A percentile compares a stretch with the other conserved stretches of the same genome.
Evolutionary conservation across 2,113 vertebrate species (phyloP).

Genomic region (Myotis davidii): DNA sequence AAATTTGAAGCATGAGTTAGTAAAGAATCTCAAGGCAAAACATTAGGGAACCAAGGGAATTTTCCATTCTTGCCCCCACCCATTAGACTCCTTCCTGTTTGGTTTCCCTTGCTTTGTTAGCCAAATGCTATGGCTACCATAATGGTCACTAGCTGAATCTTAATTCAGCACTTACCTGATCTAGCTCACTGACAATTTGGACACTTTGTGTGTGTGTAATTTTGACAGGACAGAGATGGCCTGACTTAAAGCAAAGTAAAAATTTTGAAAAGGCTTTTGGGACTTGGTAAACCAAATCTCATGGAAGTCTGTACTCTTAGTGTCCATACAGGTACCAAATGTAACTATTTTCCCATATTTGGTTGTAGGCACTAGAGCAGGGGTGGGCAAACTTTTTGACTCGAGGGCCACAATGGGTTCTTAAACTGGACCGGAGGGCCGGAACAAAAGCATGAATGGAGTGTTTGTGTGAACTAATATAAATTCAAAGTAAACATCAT

Average conservation of each 20-base stretch:
- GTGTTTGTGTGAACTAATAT: too few species aligned
- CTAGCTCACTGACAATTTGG: background rate
- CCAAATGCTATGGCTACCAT: background rate
- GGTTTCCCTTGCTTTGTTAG: background rate
- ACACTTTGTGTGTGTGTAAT: background rate
- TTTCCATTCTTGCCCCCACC: background rate
- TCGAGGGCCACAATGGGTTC: too few species aligned
- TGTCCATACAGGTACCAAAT: background rate
- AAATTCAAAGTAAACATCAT: too few species aligned
- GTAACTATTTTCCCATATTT: background rate
- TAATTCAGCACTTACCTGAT: background rate
- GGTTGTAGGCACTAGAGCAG: background rate
- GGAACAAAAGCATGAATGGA: too few species aligned
- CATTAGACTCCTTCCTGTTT: background rate
- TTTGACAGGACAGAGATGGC: background rate
- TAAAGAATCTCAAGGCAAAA: background rate
- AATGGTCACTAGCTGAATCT: background rate
- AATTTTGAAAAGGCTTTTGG: background rate
- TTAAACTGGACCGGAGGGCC: too few species aligned
- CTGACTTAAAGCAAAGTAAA: slow-evolving; percentile 17
- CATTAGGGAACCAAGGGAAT: background rate
- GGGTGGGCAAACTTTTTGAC: too few species aligned
- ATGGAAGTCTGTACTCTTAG: background rate
- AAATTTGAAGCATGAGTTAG: background rate
- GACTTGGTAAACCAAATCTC: background rate